Evolutionary conservation across 30 jellyfish, hydroid and myxozoan genomes (phyloP).

Genomic region (Catostylus mosaicus): DNA sequence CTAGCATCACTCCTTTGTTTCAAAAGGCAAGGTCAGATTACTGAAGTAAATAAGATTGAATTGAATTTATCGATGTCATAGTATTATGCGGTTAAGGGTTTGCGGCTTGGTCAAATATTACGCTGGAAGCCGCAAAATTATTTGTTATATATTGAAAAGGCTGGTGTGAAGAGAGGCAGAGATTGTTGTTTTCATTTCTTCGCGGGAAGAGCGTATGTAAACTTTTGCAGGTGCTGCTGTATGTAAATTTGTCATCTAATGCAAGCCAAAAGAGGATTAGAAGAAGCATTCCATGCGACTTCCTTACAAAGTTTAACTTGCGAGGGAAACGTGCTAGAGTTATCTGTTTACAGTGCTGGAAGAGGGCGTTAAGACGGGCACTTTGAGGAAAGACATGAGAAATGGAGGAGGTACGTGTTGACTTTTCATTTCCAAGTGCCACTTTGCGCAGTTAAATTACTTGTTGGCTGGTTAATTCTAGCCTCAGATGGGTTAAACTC

Average conservation of each 20-base stretch:
- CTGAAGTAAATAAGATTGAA: too few relatives aligned
- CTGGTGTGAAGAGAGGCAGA: conserved; percentile 51
- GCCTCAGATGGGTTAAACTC: too few relatives aligned
- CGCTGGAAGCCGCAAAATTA: conserved; percentile 27
- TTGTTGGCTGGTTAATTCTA: neutral
- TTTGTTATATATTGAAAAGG: conserved; percentile 40
- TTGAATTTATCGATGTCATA: neutral
- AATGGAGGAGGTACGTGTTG: conserved; percentile 60
- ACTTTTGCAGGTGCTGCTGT: conserved; percentile 75
- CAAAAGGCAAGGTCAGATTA: too few relatives aligned
- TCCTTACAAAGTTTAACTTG: conserved; percentile 2
- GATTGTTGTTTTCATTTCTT: conserved; percentile 59
- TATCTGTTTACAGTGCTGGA: neutral
- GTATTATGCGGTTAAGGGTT: conserved; percentile 11
- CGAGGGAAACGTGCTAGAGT: neutral
- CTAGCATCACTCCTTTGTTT: too few relatives aligned
- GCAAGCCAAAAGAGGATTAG: conserved; percentile 40
- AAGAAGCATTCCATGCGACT: conserved; percentile 28
- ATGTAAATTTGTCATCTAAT: conserved; percentile 49
- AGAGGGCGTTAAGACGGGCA: neutral
- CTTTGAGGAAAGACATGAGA: conserved; percentile 6
- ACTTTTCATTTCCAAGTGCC: neutral
- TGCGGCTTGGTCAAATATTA: conserved; percentile 23
- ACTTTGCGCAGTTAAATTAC: neutral
- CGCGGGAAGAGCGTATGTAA: conserved; percentile 65